Conservation (phyloP, 2,113 vertebrate species). For the Oophaga pumilio region DNA sequence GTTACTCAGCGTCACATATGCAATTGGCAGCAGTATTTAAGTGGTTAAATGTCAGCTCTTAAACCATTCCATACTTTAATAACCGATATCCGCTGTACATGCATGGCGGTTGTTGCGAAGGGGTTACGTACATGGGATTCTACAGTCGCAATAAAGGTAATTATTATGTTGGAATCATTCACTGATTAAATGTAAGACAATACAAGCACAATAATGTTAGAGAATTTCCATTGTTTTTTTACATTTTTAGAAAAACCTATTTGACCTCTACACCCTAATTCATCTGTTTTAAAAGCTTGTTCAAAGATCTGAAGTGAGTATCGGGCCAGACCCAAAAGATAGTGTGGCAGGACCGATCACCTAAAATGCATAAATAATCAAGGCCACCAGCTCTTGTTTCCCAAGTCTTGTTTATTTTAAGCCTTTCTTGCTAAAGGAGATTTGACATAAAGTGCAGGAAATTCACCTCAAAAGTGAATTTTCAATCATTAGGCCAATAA, state of each 20-base stretch:
- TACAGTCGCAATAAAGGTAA: too few species aligned
- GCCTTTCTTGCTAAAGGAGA: not conserved
- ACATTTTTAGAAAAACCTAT: too few species aligned
- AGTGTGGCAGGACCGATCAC: constrained; percentile 14
- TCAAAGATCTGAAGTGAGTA: not conserved
- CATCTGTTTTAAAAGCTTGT: constrained; percentile 23
- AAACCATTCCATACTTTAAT: too few species aligned
- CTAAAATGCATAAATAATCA: constrained; percentile 33
- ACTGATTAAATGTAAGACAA: too few species aligned
- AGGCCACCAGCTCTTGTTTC: constrained; percentile 10
- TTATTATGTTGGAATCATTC: too few species aligned
- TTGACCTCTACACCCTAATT: constrained; percentile 16
- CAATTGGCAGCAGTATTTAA: too few species aligned
- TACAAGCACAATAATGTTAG: not conserved
- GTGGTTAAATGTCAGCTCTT: too few species aligned
- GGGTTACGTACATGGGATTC: too few species aligned
- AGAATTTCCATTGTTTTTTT: too few species aligned
- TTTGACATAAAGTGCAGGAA: constrained; percentile 4
- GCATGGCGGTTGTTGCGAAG: too few species aligned
- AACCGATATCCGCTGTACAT: too few species aligned
- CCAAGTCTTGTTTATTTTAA: constrained; percentile 14
- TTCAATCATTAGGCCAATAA: not conserved
- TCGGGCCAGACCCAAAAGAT: constrained; percentile 5
- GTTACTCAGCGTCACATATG: too few species aligned
- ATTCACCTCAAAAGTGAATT: not conserved